Percentiles rank a stretch among this genome's conserved stretches.
phyloP scores from a whole-genome alignment of 2,888 invertebrate species.

The Leucoma salicis region DNA sequence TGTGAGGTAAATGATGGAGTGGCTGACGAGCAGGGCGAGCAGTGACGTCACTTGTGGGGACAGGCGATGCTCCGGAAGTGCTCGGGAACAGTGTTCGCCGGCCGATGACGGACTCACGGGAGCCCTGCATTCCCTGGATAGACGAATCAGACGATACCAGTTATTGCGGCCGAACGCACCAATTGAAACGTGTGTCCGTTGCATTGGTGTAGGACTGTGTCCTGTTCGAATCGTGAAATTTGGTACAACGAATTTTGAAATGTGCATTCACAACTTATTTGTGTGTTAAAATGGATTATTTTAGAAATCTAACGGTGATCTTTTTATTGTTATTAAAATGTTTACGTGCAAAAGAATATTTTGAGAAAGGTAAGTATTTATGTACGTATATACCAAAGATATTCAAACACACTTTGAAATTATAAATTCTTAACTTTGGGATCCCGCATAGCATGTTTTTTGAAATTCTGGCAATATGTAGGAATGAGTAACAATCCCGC shows the following conservation, averaged over 20 bases:
- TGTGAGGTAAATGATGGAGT: conserved; percentile 70
- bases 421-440: too few relatives aligned
- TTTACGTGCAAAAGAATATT: conserved; percentile 49
- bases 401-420: too few relatives aligned
- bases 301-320: conserved; percentile 37
- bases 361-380: conserved; percentile 53
- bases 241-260: conserved; percentile 47
- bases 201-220: conserved; percentile 57
- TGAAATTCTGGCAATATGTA: too few relatives aligned
- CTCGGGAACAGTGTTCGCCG: conserved; percentile 51
- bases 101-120: conserved; percentile 60
- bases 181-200: conserved; percentile 79
- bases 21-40: conserved; percentile 40
- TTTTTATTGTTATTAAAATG: conserved; percentile 39
- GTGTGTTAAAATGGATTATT: conserved; percentile 48
- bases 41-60: conserved; percentile 56
- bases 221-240: conserved; percentile 50
- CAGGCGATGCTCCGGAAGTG: conserved; percentile 63
- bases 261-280: conserved; percentile 25
- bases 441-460: too few relatives aligned
- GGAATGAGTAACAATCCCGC: too few relatives aligned
- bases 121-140: conserved; percentile 62
- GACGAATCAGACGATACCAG: conserved; percentile 53
- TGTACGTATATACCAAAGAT: too few relatives aligned
- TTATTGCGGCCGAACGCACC: conserved; percentile 71